Evolutionary conservation across 2,113 vertebrate species (phyloP).

Genomic region (Tyto alba): DNA sequence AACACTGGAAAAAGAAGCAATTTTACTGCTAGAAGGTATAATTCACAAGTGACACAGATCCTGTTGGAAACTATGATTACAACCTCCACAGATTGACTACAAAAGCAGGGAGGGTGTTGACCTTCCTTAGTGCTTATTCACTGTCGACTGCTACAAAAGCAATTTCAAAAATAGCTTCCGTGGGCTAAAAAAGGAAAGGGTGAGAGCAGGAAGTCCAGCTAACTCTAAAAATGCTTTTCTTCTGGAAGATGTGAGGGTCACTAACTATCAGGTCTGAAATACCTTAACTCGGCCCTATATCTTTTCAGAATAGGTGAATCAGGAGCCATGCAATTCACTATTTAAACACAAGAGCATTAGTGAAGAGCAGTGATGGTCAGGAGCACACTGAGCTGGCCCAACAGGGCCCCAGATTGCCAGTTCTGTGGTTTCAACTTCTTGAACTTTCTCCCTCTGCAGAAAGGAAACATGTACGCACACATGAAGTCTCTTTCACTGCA

Average conservation of each 20-base stretch:
- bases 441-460: background rate
- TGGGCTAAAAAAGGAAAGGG: background rate
- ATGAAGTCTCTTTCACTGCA: background rate
- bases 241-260: background rate
- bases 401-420: background rate
- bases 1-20: background rate
- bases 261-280: background rate
- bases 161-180: background rate
- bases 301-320: background rate
- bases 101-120: slow-evolving; percentile 15
- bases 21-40: slow-evolving; percentile 39
- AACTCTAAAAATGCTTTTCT: background rate
- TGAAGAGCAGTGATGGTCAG: background rate
- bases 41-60: slow-evolving; percentile 32
- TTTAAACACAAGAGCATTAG: background rate
- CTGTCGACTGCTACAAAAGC: background rate
- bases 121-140: slow-evolving; percentile 29
- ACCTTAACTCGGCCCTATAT: background rate
- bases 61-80: slow-evolving; percentile 35
- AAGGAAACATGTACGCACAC: background rate
- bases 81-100: background rate
- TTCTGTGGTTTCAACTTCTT: background rate
- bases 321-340: background rate
- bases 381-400: background rate
- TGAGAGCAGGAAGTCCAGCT: background rate